Evolutionary conservation across 2,113 vertebrate genomes (phyloP), one percentile per base, ranked within the genome.

Genomic region (Poeciliopsis retropinna): DNA sequence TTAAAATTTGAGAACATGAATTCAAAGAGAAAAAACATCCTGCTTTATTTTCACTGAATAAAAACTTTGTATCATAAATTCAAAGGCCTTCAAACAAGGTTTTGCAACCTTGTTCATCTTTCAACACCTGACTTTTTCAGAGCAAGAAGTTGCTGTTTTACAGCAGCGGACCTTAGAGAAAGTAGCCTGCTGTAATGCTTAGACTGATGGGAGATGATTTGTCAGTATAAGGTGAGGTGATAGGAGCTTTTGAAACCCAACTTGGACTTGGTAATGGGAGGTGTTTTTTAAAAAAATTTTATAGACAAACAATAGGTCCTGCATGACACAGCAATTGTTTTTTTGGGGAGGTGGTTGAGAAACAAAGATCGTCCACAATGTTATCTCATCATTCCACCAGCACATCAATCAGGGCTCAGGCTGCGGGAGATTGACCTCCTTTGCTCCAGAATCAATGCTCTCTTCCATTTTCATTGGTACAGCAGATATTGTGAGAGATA

Each of bases 331-430:
- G 69, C 64, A 82, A 93, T 92, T 92, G 85, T 5, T 76, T 70
- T 70, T 60, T 75, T 71, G n/a, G 17, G 2, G 27, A 29, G 60
- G 37, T 19, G 78, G 85, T 80, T 72, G 68, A 75, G 85, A 87
- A 85, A 90, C 85, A 92, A 93, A 93, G 92, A 92, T 92, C 87
- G 70, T 85, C 88, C 91, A 93, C 85, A 93, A 90, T 94, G 92
- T 92, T 95, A 95, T 95, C 93, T 93, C 84, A 25, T 87, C 91
- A 81, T 87, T 89, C 86, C 90, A 91, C 87, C 75, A 73, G 81
- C 72, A 74, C 92, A 94, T 95, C 94, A 94, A 92, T 95, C 94
- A 92, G 70, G 67, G 64, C 75, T 47, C 27, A 77, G 88, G 86
- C 88, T 83, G 84, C 82, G 83, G 79, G 75, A 80, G 88, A 94